Evolutionary conservation across 2,888 invertebrate genomes (phyloP), one percentile per base, ranked within the genome.

Genomic region (Mesorhabditis spiculigera): DNA sequence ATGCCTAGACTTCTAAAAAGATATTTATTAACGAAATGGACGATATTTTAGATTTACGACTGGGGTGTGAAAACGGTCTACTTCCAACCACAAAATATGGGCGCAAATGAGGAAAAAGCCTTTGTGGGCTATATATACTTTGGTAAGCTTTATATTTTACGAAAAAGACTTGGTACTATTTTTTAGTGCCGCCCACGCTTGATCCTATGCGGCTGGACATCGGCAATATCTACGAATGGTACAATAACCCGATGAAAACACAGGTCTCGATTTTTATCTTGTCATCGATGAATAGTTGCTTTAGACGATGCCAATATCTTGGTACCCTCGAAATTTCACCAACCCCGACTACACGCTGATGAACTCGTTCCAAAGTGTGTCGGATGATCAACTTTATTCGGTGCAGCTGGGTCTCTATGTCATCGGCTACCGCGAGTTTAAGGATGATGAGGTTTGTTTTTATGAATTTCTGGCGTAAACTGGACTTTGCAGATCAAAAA

Each of bases 61-160:
- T 85, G 85, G 85, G 85, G 85, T 69, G 81, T 82, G 45, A 83
- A 83, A 72, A 82, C 83, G 1, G 82, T 85, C 64, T 86, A 81
- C 73, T 85, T 85, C 77, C 85, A 85, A 67, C 83, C 83, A 16
- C 78, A 85, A 69, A 79, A 78, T 62, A 73, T 74, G 71, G 85
- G 83, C 45, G 83, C 82, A 0, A 82, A 82, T 70, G 82, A 81
- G 66, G 82, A 86, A 44, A 83, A 84, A 69, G 85, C 86, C 0
- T 85, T 82, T 70, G 82, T 85, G 5, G 86, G 86, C n/a, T 85
- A 81, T 68, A 83, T 86, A 50, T 86, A 86, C 71, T 86, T 86
- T 64, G 84, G 82, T 82, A 44, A 70, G 69, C 62, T 28, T 13
- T 16, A 28, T 63, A n/a, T n/a, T 5, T 10, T n/a, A 66, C 13